Conservation (phyloP, 2,888 invertebrate species). For the Digitonthophagus gazella region DNA sequence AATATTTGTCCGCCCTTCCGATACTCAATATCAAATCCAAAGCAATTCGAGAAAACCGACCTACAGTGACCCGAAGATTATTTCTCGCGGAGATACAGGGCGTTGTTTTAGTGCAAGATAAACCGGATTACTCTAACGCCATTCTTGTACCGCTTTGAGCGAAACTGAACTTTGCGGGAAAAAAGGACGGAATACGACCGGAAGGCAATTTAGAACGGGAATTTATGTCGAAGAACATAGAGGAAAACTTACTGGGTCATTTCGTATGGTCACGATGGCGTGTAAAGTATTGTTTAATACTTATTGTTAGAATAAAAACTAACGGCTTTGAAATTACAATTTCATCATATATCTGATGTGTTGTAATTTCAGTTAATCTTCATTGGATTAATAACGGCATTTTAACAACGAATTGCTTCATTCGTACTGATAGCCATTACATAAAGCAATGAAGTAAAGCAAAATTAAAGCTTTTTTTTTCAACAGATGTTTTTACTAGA, state of each 20-base stretch:
- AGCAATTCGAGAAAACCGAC: background rate
- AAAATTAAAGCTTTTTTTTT: too few relatives aligned
- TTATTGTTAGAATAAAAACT: too few relatives aligned
- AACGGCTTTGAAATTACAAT: too few relatives aligned
- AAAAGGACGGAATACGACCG: background rate
- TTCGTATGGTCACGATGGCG: background rate
- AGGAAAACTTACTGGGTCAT: background rate
- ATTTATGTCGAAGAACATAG: background rate
- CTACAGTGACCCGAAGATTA: background rate
- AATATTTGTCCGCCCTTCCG: background rate
- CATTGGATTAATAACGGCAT: too few relatives aligned
- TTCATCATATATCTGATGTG: too few relatives aligned
- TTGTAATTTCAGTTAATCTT: too few relatives aligned
- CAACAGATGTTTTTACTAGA: too few relatives aligned
- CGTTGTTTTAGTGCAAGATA: background rate
- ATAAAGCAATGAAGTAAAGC: too few relatives aligned
- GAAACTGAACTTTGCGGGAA: background rate
- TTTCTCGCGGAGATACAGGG: background rate
- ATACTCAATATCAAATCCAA: background rate
- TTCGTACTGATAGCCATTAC: too few relatives aligned
- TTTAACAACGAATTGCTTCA: too few relatives aligned
- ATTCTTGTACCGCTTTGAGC: background rate
- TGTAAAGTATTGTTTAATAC: background rate
- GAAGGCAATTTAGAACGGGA: background rate
- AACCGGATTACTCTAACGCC: slow-evolving; percentile 8